phyloP scores from a whole-genome alignment of 2,888 invertebrate genomes.

The Spicauda simplicius region DNA sequence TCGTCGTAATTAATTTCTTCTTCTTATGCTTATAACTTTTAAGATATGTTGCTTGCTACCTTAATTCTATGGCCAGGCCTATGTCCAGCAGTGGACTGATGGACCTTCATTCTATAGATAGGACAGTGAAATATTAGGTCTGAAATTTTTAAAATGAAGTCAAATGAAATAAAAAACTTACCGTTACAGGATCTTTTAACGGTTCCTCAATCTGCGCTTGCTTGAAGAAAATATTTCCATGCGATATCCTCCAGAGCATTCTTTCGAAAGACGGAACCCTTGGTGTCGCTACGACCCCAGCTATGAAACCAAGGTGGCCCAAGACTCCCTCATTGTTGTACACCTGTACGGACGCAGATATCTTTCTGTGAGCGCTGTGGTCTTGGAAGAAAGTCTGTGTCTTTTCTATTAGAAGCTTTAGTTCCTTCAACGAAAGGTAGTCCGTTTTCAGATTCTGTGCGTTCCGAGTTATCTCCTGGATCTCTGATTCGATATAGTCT shows the following conservation, averaged over 20 bases:
- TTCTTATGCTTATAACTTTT: too few species aligned
- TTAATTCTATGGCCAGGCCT: too few species aligned
- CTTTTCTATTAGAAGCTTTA: conserved; percentile 75
- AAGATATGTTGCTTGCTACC: too few species aligned
- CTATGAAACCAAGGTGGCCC: conserved; percentile 77
- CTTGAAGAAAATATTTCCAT: conserved; percentile 80
- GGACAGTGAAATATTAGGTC: too few species aligned
- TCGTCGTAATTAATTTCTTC: too few species aligned
- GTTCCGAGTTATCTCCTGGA: conserved; percentile 78
- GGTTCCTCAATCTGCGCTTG: conserved; percentile 77
- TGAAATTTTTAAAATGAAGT: too few species aligned
- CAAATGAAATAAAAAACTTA: conserved; percentile 47
- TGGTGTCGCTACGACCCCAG: conserved; percentile 74
- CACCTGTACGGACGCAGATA: conserved; percentile 73
- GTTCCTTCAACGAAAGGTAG: conserved; percentile 71
- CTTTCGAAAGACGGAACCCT: conserved; percentile 74
- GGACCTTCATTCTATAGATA: too few species aligned
- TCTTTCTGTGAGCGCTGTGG: conserved; percentile 86
- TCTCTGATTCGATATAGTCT: conserved; percentile 81
- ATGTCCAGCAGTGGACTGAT: too few species aligned
- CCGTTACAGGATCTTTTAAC: conserved; percentile 74
- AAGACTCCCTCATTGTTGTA: conserved; percentile 75
- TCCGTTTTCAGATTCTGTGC: conserved; percentile 75
- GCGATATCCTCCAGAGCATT: conserved; percentile 81
- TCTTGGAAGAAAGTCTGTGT: conserved; percentile 80